Conservation (phyloP, 30 jellyfish, hydroid and myxozoan genomes). For the Pelagia noctiluca region DNA sequence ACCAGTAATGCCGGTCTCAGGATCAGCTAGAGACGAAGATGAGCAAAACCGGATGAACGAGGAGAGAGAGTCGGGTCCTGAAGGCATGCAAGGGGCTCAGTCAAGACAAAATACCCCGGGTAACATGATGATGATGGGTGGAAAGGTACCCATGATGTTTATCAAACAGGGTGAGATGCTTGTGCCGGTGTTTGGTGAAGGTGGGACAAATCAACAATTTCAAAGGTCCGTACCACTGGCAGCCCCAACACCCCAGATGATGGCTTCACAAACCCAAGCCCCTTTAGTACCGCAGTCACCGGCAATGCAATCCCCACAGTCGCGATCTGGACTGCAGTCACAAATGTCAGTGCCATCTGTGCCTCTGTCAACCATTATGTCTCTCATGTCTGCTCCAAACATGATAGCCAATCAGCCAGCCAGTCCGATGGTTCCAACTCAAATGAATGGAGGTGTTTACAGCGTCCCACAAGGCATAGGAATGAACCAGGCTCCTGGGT, state of each 20-base stretch:
- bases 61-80: slow-evolving; percentile 39
- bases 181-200: slow-evolving; percentile 86
- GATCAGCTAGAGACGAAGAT: background rate
- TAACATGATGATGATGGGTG: slow-evolving; percentile 59
- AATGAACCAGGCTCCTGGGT: slow-evolving; percentile 35
- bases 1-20: slow-evolving; percentile 8
- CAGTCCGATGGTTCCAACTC: slow-evolving; percentile 58
- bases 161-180: slow-evolving; percentile 89
- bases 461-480: slow-evolving; percentile 52
- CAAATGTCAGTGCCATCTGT: slow-evolving; percentile 57
- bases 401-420: slow-evolving; percentile 71
- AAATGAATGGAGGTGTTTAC: slow-evolving; percentile 59
- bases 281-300: slow-evolving; percentile 70
- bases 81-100: slow-evolving; percentile 6
- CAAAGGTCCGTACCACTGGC: slow-evolving; percentile 46
- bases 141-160: slow-evolving; percentile 95
- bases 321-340: slow-evolving; percentile 54
- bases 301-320: slow-evolving; percentile 57
- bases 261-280: too few relatives aligned
- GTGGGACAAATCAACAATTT: background rate
- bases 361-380: slow-evolving; percentile 58
- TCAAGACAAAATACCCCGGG: slow-evolving; percentile 55
- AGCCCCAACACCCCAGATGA: slow-evolving; percentile 61
- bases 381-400: slow-evolving; percentile 70
- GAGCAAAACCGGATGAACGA: slow-evolving; percentile 16